Evolutionary conservation across 2,888 invertebrate species (phyloP), one percentile per base, ranked within the genome.

Genomic region (Margaritifera margaritifera): DNA sequence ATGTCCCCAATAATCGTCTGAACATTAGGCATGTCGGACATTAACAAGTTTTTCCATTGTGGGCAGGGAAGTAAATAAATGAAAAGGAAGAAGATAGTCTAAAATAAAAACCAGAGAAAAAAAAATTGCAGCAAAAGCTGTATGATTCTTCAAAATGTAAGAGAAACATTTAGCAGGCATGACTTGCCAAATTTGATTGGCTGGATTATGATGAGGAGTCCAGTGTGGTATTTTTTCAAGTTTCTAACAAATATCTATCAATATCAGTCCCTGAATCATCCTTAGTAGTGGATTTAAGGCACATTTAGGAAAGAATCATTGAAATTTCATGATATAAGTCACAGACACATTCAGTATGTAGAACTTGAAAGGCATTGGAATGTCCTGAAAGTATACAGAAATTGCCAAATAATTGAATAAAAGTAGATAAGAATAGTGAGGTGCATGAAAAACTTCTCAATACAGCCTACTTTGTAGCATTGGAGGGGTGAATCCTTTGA

Each of bases 391-490:
- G 24, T n/a, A 24, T 53, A 64, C 70, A 20, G 22, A 64, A 31
- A n/a, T 69, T 27, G 60, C 64, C 57, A 67, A 59, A 58, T n/a
- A n/a, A n/a, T n/a, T n/a, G n/a, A n/a, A n/a, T n/a, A n/a, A n/a
- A n/a, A 11, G 11, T 42, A 42, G 42, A 42, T 42, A 20, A 59
- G 27, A 62, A 58, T 53, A 62, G 31, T 22, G 24, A 22, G 19
- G 6, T 52, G 22, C 64, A 60, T 64, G 61, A 56, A 22, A 61
- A 27, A 11, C 24, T 66, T 11, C 62, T 73, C 31, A 73, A 67
- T 50, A 73, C 69, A 57, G 64, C 69, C 18, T 73, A 70, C 42
- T 69, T 54, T 24, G 51, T 73, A 50, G 69, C 73, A 19, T 22
- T 18, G 42, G 67, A 73, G 64, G 53, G 57, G 53, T 67, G 65